Evolutionary conservation across 2,888 invertebrate genomes (phyloP), one percentile per base, ranked within the genome.

Genomic region (Tenthredo distinguenda): DNA sequence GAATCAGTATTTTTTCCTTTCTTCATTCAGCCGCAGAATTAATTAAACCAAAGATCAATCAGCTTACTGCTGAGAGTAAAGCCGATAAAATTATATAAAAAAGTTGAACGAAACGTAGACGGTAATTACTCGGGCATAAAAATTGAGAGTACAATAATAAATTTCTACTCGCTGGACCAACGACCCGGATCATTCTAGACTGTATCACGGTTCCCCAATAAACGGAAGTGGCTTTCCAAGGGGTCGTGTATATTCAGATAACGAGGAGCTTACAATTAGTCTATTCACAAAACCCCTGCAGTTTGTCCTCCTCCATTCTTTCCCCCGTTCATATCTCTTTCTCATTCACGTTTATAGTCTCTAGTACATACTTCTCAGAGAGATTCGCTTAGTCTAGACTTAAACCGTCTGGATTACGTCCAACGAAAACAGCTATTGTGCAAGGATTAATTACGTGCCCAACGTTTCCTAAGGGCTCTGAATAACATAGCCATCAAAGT

Each of bases 11-110:
- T 62, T 26, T 43, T 47, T 26, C 12, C 5, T 50, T 37, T 55
- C 7, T 77, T 55, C 15, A 18, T 77, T 77, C 34, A 55, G 50
- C 31, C 34, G n/a, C 55, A n/a, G 12, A 34, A 55, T 47, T 77
- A 34, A 77, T 55, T 55, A 31, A 31, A n/a, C 77, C 55, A 50
- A 50, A 47, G 18, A 77, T 77, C 55, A 77, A 50, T 77, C 55
- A 55, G 55, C 10, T 31, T 15, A 47, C 34, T 18, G 77, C 18
- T 18, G 50, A 77, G 34, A 77, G 47, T 47, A 50, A 55, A 55
- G 31, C 15, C 37, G 77, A 77, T 77, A 9, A 18, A 34, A 50
- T 77, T 34, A 26, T n/a, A 55, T 1, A 15, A 50, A 9, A 55
- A 55, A 55, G 31, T 18, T 43, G 21, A 34, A 55, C 34, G 50